Evolutionary conservation across 2,113 vertebrate genomes (phyloP), one percentile per base, ranked within the genome.

Genomic region (Sminthopsis crassicaudata): DNA sequence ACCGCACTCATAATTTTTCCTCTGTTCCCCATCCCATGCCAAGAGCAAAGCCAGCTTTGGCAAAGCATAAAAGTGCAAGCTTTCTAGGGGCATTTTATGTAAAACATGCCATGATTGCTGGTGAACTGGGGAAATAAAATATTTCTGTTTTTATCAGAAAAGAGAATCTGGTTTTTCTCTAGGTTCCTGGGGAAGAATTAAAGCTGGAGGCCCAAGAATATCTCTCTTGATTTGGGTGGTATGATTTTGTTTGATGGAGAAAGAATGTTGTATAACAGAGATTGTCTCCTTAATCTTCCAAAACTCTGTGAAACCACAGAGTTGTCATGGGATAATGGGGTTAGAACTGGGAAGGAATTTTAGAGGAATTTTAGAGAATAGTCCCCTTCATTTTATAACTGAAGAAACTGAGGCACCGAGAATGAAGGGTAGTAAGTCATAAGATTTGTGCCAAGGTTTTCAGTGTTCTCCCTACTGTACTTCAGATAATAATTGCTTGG

Each of bases 41-140:
- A 97, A 96, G 90, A 97, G 89, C 97, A 91, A 96, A 97, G 97
- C 93, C 97, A 95, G 96, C 51, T 94, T 96, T 97, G 97, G 97
- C 97, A 95, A 97, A 54, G 90, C 96, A 93, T 88, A 94, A 91
- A 95, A 90, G 93, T 96, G 91, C 94, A 94, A 94, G 95, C 94
- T 96, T 98, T 97, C 97, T 96, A 96, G 90, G 96, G 96, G 97
- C 96, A 96, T 97, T 96, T 90, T 96, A 53, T 97, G 97, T 91
- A 95, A 96, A 97, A 93, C 96, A 96, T 50, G 93, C 93, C 60
- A 95, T 89, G 92, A 96, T 95, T 95, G 94, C 94, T 55, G 91
- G 95, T 92, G 91, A 94, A 89, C 93, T 57, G 67, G 93, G 46
- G 91, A 50, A 96, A 92, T 42, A 94, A 54, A 94, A 95, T 48